These are phyloP conservation scores for Phrynocephalus guinanensis DNA, from an alignment of 2,797 vertebrate species.

Conservation along the genomic window DNA sequence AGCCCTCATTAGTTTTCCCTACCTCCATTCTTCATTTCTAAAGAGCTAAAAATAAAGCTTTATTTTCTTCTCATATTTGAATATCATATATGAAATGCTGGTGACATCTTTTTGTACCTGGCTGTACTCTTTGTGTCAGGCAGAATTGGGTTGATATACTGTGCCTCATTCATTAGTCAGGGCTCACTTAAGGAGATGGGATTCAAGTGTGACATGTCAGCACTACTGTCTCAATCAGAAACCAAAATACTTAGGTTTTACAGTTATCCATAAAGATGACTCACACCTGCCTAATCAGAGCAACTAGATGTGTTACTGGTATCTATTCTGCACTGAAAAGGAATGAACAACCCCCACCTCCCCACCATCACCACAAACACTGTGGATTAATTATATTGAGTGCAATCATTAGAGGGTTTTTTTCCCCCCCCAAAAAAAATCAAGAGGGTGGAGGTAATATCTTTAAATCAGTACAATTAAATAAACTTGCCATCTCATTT, in stretches of 20 bases:
- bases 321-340: neutral
- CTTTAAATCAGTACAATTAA: slow-evolving; percentile 25
- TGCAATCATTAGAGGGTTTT: slow-evolving; percentile 10
- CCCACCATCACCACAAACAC: slow-evolving; percentile 30
- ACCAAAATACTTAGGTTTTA: slow-evolving; percentile 46
- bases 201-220: slow-evolving; percentile 64
- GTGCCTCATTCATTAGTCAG: slow-evolving; percentile 67
- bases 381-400: slow-evolving; percentile 64
- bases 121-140: slow-evolving; percentile 26
- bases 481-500: slow-evolving; percentile 39
- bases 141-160: slow-evolving; percentile 62
- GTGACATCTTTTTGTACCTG: slow-evolving; percentile 40
- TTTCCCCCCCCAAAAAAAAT: slow-evolving; percentile 34
- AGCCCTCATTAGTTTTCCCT: neutral
- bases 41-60: slow-evolving; percentile 2
- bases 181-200: slow-evolving; percentile 56
- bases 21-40: neutral
- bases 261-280: slow-evolving; percentile 59
- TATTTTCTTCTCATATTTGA: slow-evolving; percentile 35
- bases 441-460: slow-evolving; percentile 50
- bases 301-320: slow-evolving; percentile 33
- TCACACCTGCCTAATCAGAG: slow-evolving; percentile 61
- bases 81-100: slow-evolving; percentile 54
- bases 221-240: slow-evolving; percentile 49
- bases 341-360: slow-evolving; percentile 47